Evolutionary conservation across 2,113 vertebrate genomes (phyloP).

Genomic region (Trogon surrucura): DNA sequence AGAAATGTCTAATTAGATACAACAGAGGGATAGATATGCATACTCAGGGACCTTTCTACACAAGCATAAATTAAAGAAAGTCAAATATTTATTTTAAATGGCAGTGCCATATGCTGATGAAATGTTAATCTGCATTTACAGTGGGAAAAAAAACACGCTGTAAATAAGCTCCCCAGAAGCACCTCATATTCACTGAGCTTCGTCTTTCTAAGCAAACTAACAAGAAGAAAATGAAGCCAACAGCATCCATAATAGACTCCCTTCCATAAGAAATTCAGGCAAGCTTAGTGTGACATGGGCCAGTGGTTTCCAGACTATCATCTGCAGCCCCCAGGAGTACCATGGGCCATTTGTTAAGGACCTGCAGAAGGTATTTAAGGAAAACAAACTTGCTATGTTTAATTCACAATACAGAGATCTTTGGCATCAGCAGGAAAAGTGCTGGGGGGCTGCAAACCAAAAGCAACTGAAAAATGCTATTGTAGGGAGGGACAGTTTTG

Average conservation of each 20-base stretch:
- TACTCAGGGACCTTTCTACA: constrained; percentile 7
- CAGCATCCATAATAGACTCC: neutral
- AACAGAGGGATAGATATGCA: neutral
- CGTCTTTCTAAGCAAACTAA: neutral
- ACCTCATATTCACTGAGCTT: neutral
- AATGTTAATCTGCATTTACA: constrained; percentile 18
- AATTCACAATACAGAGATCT: neutral
- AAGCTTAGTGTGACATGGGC: neutral
- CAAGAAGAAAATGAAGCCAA: neutral
- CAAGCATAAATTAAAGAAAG: constrained; percentile 27
- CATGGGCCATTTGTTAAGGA: neutral
- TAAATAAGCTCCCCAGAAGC: constrained; percentile 39
- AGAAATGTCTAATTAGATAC: constrained; percentile 14
- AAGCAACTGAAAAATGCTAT: neutral
- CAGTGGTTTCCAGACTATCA: neutral
- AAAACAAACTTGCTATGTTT: neutral
- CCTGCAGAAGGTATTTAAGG: neutral
- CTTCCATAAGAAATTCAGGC: neutral
- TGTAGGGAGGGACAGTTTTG: neutral
- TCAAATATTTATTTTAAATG: constrained; percentile 61
- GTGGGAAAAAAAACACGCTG: neutral
- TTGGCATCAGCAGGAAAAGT: neutral
- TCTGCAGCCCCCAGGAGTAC: neutral
- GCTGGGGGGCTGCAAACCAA: neutral
- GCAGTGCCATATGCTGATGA: constrained; percentile 46